A percentile compares a stretch with the other conserved stretches of the same genome.
Conservation (phyloP, 2,888 invertebrate species). For the Ennomos quercinarius region DNA sequence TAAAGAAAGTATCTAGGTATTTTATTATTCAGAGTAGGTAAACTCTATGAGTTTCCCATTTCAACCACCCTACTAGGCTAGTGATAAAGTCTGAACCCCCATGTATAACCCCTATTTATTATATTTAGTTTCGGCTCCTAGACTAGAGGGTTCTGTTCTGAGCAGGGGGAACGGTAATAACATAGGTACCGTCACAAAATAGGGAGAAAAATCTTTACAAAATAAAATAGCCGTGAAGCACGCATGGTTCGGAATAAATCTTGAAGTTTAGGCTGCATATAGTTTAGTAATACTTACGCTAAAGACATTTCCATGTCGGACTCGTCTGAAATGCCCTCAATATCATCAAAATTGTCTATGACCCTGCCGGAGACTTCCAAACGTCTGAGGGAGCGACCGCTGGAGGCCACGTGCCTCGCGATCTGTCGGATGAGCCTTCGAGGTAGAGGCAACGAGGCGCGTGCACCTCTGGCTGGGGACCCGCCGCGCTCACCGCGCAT, state of each 20-base stretch:
- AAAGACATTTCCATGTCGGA: constrained; percentile 71
- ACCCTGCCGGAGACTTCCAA: constrained; percentile 80
- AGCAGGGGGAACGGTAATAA: too few species aligned
- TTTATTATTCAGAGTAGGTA: too few species aligned
- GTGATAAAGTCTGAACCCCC: too few species aligned
- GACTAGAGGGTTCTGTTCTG: too few species aligned
- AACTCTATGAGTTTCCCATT: too few species aligned
- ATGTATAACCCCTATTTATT: too few species aligned
- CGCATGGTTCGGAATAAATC: background rate
- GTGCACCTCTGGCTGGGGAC: constrained; percentile 80
- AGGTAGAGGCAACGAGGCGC: constrained; percentile 77
- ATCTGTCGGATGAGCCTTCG: constrained; percentile 80
- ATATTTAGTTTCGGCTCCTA: too few species aligned
- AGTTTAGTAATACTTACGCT: constrained; percentile 61
- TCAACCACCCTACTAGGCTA: too few species aligned
- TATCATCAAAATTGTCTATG: constrained; percentile 82
- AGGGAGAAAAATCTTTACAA: background rate
- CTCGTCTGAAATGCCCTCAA: constrained; percentile 75
- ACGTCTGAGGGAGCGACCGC: constrained; percentile 78
- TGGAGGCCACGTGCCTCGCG: constrained; percentile 80
- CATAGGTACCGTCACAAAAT: too few species aligned
- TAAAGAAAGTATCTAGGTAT: too few species aligned
- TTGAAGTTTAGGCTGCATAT: too few species aligned
- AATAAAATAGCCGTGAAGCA: constrained; percentile 3
- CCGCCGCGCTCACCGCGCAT: constrained; percentile 82